Evolutionary conservation across 2,888 invertebrate genomes (phyloP).

Genomic region (Erebia epiphron): DNA sequence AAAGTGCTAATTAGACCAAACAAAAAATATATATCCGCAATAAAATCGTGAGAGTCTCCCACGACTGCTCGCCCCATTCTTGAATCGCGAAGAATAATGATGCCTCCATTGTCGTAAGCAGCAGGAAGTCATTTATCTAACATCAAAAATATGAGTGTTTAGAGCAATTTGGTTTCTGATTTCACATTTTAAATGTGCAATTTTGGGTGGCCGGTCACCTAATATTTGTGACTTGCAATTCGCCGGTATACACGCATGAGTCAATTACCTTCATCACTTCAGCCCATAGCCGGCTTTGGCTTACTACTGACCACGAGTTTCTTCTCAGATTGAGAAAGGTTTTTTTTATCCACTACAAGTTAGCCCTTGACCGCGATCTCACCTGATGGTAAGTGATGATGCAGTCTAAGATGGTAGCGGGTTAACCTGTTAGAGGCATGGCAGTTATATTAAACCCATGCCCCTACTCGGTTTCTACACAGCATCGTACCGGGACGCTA

Average conservation of each 20-base stretch:
- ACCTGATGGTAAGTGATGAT: no score
- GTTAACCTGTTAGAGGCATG: no score
- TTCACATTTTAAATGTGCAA: conserved; percentile 78
- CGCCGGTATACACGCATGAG: neutral
- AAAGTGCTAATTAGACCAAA: conserved; percentile 81
- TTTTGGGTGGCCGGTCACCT: conserved; percentile 57
- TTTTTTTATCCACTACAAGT: no score
- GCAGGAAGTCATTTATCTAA: conserved; percentile 83
- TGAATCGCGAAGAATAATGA: conserved; percentile 72
- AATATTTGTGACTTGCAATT: conserved; percentile 24
- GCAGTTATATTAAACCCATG: no score
- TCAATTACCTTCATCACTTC: conserved; percentile 28
- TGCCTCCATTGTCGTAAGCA: conserved; percentile 75
- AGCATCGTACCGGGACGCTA: no score
- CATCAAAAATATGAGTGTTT: conserved; percentile 82
- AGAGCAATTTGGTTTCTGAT: conserved; percentile 80
- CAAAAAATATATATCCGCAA: conserved; percentile 80
- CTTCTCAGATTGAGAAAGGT: no score
- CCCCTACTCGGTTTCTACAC: no score
- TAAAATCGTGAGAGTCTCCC: conserved; percentile 80
- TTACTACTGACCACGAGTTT: no score
- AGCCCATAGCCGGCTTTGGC: no score
- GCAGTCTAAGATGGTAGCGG: no score
- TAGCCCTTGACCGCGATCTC: no score
- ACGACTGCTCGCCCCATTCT: conserved; percentile 73